Evolutionary conservation across 2,113 vertebrate genomes (phyloP), one percentile per base, ranked within the genome.

Genomic region (Tenrec ecaudatus): DNA sequence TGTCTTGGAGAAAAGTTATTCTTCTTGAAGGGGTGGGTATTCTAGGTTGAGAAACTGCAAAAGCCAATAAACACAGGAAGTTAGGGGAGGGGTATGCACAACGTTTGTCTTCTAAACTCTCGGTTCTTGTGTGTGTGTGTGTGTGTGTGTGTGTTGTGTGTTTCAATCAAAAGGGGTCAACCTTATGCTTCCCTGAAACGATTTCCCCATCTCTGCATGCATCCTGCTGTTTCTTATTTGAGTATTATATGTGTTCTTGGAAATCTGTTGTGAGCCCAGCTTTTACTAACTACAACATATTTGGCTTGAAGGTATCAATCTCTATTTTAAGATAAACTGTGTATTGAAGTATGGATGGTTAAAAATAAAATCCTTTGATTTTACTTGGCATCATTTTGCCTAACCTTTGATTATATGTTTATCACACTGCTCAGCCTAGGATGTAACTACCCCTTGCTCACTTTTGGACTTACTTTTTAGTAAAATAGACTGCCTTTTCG

Each of bases 1-100:
- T 60, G 73, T 94, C 78, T 90, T 80, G 69, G 90, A 29, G 0
- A 62, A 2, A 23, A 57, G 53, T 92, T 57, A 38, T 58, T 94
- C 83, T 53, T 76, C 38, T 15, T 73, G 19, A 82, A 60, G 38
- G 43, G 53, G 31, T 53, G 47, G 47, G 40, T 40, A 40, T 82
- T 89, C 69, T 86, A 94, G 79, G 53, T 27, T 25, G 89, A 86
- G 87, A 71, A 14, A 58, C 7, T 60, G 2, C 1, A 68, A 60
- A 73, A 47, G 31, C 84, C 68, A 64, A 27, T 84, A 84, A 82
- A 19, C 0, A 31, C 62, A 60, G 22, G 57, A 27, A 0, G 1
- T 82, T 68, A 53, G 40, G 33, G 90, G 43, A 25, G 3, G 5
- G 4, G 69, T 83, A 62, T 60, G 9, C 1, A 43, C 0, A 36